phyloP scores from a whole-genome alignment of 2,113 vertebrate species.

The Perca fluviatilis region DNA sequence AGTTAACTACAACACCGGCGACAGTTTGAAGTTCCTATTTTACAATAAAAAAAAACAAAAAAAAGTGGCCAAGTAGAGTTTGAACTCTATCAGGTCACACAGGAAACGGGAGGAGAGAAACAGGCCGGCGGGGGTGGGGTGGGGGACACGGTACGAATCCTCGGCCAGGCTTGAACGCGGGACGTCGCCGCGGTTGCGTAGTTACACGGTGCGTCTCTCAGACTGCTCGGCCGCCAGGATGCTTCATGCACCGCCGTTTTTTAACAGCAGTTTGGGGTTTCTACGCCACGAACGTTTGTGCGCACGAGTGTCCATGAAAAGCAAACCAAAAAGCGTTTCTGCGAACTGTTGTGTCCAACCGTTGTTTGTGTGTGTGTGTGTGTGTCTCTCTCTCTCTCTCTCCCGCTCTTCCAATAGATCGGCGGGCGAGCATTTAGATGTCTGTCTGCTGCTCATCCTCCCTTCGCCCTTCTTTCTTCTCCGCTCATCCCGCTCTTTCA shows the following conservation, averaged over 20 bases:
- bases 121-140: not conserved
- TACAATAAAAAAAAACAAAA: too few relatives aligned
- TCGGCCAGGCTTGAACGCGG: not conserved
- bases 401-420: constrained; percentile 58
- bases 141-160: not conserved
- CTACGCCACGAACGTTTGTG: not conserved
- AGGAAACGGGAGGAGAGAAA: not conserved
- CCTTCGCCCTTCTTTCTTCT: constrained; percentile 50
- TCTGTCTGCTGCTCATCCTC: constrained; percentile 67
- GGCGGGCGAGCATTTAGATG: constrained; percentile 73
- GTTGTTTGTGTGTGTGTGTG: constrained; percentile 15
- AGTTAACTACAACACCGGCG: not conserved
- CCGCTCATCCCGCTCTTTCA: constrained; percentile 50
- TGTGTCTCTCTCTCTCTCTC: constrained; percentile 4
- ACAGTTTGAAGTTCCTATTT: not conserved
- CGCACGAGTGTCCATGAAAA: not conserved
- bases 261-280: not conserved
- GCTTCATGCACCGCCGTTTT: not conserved
- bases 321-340: not conserved
- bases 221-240: not conserved
- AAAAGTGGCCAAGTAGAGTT: not conserved
- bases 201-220: constrained; percentile 15
- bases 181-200: constrained; percentile 15
- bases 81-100: too few relatives aligned
- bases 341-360: not conserved